A percentile compares a stretch with the other conserved stretches of the same genome.
phyloP scores from a whole-genome alignment of 1,140 invertebrate species.

The Nixonia krombeini region DNA sequence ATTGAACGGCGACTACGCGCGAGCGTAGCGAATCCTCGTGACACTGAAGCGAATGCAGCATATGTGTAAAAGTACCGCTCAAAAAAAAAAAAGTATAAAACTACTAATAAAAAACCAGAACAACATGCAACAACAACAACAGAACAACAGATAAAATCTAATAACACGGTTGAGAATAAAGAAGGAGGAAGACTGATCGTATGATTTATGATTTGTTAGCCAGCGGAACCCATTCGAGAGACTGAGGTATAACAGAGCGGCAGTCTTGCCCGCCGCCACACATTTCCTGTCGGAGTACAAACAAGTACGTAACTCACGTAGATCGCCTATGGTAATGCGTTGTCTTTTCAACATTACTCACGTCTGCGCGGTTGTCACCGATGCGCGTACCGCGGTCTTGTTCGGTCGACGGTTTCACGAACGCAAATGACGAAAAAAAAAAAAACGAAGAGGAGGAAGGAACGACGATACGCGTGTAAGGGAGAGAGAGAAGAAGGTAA shows the following conservation, averaged over 20 bases:
- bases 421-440: too few relatives aligned
- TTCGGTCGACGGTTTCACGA: too few relatives aligned
- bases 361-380: constrained; percentile 48
- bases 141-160: constrained; percentile 27
- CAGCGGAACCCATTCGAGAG: constrained; percentile 81
- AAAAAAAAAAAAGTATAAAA: constrained; percentile 18
- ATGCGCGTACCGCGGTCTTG: constrained; percentile 47
- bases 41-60: too few relatives aligned
- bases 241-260: constrained; percentile 74
- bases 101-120: constrained; percentile 18
- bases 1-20: too few relatives aligned
- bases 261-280: constrained; percentile 70
- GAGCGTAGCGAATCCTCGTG: too few relatives aligned
- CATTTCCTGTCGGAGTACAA: constrained; percentile 76
- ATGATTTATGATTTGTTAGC: constrained; percentile 76
- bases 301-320: constrained; percentile 76
- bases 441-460: too few relatives aligned
- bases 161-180: constrained; percentile 26
- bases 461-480: too few relatives aligned
- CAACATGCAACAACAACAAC: constrained; percentile 7
- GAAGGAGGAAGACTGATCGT: constrained; percentile 66
- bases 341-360: constrained; percentile 62
- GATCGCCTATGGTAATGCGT: constrained; percentile 68
- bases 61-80: too few relatives aligned
- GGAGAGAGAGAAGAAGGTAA: too few relatives aligned